phyloP scores from a whole-genome alignment of 2,888 invertebrate genomes.

The Tipula confusa region DNA sequence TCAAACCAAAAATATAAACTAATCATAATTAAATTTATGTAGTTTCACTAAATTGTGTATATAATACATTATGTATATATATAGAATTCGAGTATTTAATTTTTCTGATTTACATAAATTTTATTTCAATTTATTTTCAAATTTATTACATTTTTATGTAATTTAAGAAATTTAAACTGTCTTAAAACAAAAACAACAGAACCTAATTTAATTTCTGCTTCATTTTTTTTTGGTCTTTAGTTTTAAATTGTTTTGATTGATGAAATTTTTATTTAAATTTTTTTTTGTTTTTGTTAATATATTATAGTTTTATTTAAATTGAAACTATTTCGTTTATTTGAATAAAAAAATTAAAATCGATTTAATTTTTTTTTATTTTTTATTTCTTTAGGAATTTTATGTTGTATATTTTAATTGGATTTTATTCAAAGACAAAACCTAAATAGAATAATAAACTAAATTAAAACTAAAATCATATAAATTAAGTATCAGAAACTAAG shows the following conservation, averaged over 20 bases:
- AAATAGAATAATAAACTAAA: not conserved
- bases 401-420: slow-evolving; percentile 3
- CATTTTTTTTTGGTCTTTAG: not conserved
- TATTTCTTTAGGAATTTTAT: not conserved
- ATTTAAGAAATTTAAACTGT: not conserved
- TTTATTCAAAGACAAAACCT: not conserved
- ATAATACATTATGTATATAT: too few species aligned
- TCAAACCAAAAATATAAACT: not conserved
- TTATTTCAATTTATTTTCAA: not conserved
- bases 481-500: not conserved
- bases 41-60: not conserved
- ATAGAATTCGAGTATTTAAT: too few species aligned
- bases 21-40: slow-evolving; percentile 25
- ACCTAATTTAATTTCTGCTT: slow-evolving; percentile 1
- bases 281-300: not conserved
- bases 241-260: not conserved
- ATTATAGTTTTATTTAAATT: slow-evolving; percentile 25
- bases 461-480: slow-evolving; percentile 3
- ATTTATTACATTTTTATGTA: slow-evolving; percentile 15
- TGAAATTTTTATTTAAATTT: slow-evolving; percentile 25
- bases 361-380: not conserved
- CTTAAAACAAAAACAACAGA: not conserved
- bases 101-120: slow-evolving; percentile 14
- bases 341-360: slow-evolving; percentile 25
- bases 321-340: slow-evolving; percentile 25